phyloP scores from a whole-genome alignment of 1,140 invertebrate species.

The Adoxophyes honmai region DNA sequence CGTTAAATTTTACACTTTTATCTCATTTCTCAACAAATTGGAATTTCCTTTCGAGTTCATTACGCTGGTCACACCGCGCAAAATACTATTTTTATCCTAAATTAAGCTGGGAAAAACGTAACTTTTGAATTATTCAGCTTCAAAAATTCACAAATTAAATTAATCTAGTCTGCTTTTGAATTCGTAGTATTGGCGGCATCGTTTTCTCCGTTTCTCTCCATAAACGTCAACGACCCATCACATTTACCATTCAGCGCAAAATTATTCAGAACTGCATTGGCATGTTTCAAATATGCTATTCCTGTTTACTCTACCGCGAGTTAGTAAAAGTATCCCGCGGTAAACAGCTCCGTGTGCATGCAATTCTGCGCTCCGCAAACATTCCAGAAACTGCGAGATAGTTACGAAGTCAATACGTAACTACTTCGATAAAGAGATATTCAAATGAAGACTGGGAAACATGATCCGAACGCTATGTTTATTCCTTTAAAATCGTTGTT shows the following conservation, averaged over 20 bases:
- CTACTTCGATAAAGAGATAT: conserved; percentile 3
- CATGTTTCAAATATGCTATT: neutral
- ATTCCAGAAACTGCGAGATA: neutral
- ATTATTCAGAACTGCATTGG: neutral
- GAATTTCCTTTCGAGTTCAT: neutral
- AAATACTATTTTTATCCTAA: neutral
- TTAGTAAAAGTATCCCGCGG: neutral
- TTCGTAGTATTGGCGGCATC: neutral
- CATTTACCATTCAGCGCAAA: neutral
- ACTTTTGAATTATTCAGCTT: neutral
- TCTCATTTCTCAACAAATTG: neutral
- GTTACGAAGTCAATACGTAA: neutral
- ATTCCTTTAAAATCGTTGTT: neutral
- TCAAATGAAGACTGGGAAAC: neutral
- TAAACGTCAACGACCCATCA: too few species aligned
- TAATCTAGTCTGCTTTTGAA: too few species aligned
- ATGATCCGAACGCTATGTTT: neutral
- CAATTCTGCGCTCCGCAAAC: neutral
- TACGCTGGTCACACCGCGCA: neutral
- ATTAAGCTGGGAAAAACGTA: neutral
- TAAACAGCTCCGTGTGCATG: neutral
- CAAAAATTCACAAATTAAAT: neutral
- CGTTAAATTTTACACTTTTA: conserved; percentile 10
- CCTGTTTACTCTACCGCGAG: neutral
- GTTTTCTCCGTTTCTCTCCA: too few species aligned